Evolutionary conservation across 92 coral and sea anemone genomes (phyloP), one percentile per base, ranked within the genome.

Genomic region (Actinernus sp.): DNA sequence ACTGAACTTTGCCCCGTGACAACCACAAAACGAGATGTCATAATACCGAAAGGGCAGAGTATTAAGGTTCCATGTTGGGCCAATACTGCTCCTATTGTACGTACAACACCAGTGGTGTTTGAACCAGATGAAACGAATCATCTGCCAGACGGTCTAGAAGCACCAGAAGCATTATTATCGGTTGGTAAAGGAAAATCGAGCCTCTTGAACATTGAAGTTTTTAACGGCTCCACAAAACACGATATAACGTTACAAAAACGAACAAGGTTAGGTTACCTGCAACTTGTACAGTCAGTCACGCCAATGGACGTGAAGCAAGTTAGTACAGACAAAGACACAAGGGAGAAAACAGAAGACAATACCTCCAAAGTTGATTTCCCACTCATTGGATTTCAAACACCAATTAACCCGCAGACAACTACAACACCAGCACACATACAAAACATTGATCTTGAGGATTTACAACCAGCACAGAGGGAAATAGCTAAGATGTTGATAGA

Each of bases 251-350:
- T 52, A 9, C 16, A 20, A 10, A 60, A 46, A 43, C 60, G 74
- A 57, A 43, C 86, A 61, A 26, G 61, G 31, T 58, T 79, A 43
- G 73, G 67, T 2, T 40, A 53, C 21, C n/a, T 79, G 14, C 46
- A 71, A 59, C 38, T 79, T 56, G 79, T 61, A 9, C 63, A 61
- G 61, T 71, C 86, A 0, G 63, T 79, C 26, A 79, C 73, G 3
- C 73, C 80, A 34, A 20, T 6, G n/a, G n/a, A n/a, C n/a, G n/a
- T n/a, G n/a, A n/a, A n/a, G n/a, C n/a, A n/a, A n/a, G n/a, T n/a
- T n/a, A n/a, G n/a, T n/a, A n/a, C n/a, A n/a, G n/a, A n/a, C n/a
- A n/a, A n/a, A n/a, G n/a, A n/a, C n/a, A n/a, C n/a, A n/a, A n/a
- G n/a, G n/a, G n/a, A n/a, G n/a, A n/a, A n/a, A n/a, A n/a, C n/a